These are phyloP conservation scores for Nesogale talazaci DNA, from an alignment of 2,113 vertebrate species.

Conservation along the genomic window DNA sequence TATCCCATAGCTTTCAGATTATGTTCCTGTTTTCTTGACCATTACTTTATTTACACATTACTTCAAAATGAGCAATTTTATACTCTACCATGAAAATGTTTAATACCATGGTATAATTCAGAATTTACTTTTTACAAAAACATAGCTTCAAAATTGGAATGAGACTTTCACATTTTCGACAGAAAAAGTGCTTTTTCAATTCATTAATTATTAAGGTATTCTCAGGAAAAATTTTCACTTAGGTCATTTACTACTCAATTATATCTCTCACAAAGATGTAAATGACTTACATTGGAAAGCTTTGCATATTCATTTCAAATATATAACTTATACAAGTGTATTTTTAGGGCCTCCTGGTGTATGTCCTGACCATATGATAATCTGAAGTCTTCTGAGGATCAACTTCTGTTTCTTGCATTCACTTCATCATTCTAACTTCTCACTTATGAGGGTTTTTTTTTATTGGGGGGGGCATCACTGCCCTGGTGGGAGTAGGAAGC, in stretches of 20 bases:
- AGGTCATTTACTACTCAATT: background rate
- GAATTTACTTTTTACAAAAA: conserved; percentile 34
- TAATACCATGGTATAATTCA: background rate
- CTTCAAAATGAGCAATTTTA: conserved; percentile 19
- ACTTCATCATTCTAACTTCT: background rate
- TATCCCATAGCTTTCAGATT: background rate
- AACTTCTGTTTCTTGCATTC: background rate
- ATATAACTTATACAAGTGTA: background rate
- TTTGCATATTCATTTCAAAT: background rate
- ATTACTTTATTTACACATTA: conserved; percentile 8
- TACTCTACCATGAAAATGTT: background rate
- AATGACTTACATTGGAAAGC: background rate
- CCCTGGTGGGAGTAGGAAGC: no score
- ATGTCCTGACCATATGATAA: background rate
- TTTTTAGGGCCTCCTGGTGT: background rate
- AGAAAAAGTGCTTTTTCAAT: background rate
- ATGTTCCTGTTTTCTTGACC: background rate
- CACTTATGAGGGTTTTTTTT: conserved; percentile 71
- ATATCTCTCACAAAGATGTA: background rate
- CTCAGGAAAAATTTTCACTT: background rate
- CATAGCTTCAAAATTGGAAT: conserved; percentile 32
- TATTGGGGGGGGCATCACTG: no score
- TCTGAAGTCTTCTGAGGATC: background rate
- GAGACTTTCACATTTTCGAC: background rate
- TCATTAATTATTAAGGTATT: background rate